Evolutionary conservation across 2,888 invertebrate species (phyloP).

Genomic region (Stenodema calcarata): DNA sequence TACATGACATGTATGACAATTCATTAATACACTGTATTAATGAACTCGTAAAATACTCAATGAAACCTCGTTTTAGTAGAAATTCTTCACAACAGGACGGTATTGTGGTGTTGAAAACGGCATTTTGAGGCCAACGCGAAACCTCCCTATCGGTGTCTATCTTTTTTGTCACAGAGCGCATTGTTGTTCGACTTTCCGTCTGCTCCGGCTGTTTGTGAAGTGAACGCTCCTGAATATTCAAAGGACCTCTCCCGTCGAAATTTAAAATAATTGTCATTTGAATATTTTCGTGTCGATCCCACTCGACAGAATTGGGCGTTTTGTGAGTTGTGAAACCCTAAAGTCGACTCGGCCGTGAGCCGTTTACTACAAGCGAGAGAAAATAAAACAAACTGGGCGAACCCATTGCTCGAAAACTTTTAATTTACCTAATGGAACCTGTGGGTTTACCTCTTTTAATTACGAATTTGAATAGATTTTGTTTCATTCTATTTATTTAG

Average conservation of each 20-base stretch:
- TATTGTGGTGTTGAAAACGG: background rate
- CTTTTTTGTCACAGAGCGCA: conserved; percentile 3
- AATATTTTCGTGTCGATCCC: conserved; percentile 15
- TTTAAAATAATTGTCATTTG: conserved; percentile 26
- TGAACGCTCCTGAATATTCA: conserved; percentile 34
- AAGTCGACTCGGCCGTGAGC: background rate
- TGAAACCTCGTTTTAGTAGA: too few species aligned
- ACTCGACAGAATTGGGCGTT: background rate
- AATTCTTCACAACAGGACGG: background rate
- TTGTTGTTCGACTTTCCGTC: conserved; percentile 19
- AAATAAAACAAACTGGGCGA: too few species aligned
- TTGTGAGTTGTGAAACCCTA: background rate
- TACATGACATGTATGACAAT: too few species aligned
- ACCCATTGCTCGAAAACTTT: too few species aligned
- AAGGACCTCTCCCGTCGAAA: conserved; percentile 22
- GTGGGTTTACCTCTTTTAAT: too few species aligned
- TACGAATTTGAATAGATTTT: too few species aligned
- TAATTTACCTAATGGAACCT: too few species aligned
- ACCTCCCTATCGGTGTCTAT: background rate
- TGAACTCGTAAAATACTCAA: too few species aligned
- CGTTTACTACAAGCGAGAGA: conserved; percentile 5
- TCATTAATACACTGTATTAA: too few species aligned
- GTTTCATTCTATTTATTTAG: too few species aligned
- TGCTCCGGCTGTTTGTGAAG: conserved; percentile 24
- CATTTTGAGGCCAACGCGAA: background rate